phyloP scores from a whole-genome alignment of 2,888 invertebrate species.

The Pseudanteris insignis region DNA sequence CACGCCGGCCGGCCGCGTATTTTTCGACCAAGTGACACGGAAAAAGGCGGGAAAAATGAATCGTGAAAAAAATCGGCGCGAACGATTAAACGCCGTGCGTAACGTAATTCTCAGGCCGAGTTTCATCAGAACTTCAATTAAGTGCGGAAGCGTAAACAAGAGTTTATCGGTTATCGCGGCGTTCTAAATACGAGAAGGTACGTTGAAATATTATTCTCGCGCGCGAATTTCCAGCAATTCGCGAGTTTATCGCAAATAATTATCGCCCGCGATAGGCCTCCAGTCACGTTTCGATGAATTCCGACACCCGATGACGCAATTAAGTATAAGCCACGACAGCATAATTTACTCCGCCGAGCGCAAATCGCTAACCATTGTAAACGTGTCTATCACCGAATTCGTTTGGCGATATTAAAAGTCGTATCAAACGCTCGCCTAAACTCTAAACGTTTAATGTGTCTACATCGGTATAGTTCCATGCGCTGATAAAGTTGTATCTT shows the following conservation, averaged over 20 bases:
- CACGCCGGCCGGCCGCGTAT: conserved; percentile 4
- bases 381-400: conserved; percentile 11
- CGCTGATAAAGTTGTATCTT: no score
- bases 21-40: conserved; percentile 25
- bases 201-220: conserved; percentile 45
- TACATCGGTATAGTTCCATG: no score
- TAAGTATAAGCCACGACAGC: conserved; percentile 27
- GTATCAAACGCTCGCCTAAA: no score
- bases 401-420: no score
- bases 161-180: conserved; percentile 40
- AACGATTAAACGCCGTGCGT: no score
- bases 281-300: conserved; percentile 45
- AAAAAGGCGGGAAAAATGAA: background rate
- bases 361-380: conserved; percentile 21
- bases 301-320: conserved; percentile 45
- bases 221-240: conserved; percentile 43
- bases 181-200: conserved; percentile 44
- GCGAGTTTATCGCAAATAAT: conserved; percentile 41
- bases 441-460: no score
- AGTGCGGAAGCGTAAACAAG: conserved; percentile 42
- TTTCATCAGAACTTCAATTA: conserved; percentile 45
- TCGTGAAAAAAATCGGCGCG: background rate
- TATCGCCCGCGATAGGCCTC: conserved; percentile 38
- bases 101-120: conserved; percentile 27
- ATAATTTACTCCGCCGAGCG: conserved; percentile 37